Conservation (phyloP, 2,797 vertebrate species). For the Sebastiscus albofasciatus region DNA sequence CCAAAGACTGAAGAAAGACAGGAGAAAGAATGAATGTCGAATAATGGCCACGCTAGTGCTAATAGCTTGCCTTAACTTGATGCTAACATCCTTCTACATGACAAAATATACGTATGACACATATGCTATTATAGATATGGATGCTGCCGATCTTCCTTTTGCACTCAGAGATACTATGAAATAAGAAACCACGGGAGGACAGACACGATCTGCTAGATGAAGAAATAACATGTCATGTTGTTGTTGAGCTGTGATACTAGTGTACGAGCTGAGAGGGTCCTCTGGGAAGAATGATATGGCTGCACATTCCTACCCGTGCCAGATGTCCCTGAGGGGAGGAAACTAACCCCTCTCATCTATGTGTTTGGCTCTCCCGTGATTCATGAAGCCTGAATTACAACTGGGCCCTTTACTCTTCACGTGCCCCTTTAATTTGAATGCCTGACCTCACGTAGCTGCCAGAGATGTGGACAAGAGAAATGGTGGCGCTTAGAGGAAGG, state of each 20-base stretch:
- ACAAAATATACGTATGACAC: not conserved
- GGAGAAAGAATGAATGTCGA: too few relatives aligned
- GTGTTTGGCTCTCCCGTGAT: constrained; percentile 42
- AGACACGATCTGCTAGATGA: constrained; percentile 23
- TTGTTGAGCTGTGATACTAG: constrained; percentile 13
- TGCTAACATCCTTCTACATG: not conserved
- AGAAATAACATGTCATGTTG: constrained; percentile 42
- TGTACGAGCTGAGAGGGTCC: constrained; percentile 31
- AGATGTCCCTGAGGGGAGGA: constrained; percentile 50
- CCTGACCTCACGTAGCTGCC: constrained; percentile 39
- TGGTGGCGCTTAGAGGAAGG: constrained; percentile 30
- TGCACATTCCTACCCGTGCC: constrained; percentile 26
- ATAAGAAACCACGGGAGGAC: not conserved
- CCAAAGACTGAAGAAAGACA: too few relatives aligned
- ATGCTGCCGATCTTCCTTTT: not conserved
- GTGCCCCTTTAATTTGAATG: constrained; percentile 53
- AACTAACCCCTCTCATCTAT: constrained; percentile 34
- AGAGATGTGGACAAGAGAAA: constrained; percentile 36
- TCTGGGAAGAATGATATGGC: constrained; percentile 35
- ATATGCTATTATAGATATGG: not conserved
- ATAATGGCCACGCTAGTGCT: too few relatives aligned
- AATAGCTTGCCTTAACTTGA: too few relatives aligned
- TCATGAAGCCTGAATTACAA: constrained; percentile 46
- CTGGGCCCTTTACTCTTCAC: constrained; percentile 36
- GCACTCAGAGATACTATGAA: not conserved